phyloP scores from a whole-genome alignment of 92 coral and sea anemone genomes.

The Porites cylindrica region DNA sequence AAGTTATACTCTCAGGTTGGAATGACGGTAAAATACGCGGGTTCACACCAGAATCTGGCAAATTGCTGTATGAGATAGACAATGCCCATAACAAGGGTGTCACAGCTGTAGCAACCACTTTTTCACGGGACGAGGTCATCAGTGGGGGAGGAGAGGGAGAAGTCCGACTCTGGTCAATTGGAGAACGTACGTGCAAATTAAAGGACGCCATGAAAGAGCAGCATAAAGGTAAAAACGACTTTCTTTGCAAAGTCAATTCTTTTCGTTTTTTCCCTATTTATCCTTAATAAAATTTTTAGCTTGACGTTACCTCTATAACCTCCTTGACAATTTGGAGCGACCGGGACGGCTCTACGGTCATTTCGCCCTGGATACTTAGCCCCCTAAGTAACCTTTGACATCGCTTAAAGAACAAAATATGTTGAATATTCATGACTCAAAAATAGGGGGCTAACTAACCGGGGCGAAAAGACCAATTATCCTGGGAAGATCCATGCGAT shows the following conservation, averaged over 20 bases:
- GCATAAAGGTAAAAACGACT: conserved; percentile 82
- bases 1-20: conserved; percentile 76
- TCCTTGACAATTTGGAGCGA: no score
- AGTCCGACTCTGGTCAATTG: conserved; percentile 90
- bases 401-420: no score
- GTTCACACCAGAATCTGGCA: conserved; percentile 88
- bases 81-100: conserved; percentile 96
- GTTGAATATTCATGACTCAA: no score
- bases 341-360: no score
- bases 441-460: no score
- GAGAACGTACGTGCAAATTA: conserved; percentile 44
- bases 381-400: no score
- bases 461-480: no score
- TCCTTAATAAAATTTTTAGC: no score
- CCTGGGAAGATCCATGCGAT: no score
- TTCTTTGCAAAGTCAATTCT: background rate
- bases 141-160: conserved; percentile 99
- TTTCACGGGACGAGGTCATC: conserved; percentile 66
- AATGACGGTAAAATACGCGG: conserved; percentile 95
- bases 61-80: conserved; percentile 71
- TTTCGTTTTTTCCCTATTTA: background rate
- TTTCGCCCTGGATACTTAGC: no score
- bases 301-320: no score
- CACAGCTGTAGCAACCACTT: conserved; percentile 87
- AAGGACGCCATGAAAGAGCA: conserved; percentile 84